Percentiles rank a stretch among this genome's conserved stretches.
Evolutionary conservation across 2,113 vertebrate genomes (phyloP).

Genomic region (Capreolus pygargus): DNA sequence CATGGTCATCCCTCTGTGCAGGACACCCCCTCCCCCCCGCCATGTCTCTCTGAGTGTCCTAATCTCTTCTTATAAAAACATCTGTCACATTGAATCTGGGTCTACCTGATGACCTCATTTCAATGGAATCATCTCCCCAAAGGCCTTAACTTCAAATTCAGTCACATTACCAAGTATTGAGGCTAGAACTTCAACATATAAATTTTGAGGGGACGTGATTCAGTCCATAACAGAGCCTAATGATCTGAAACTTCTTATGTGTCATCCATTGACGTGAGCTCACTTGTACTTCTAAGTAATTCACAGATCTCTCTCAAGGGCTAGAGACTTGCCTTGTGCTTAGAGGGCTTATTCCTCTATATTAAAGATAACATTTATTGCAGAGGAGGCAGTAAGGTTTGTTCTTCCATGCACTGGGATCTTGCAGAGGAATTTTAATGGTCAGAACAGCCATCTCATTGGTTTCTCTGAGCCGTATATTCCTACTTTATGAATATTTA

Average conservation of each 20-base stretch:
- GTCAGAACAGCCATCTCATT: background rate
- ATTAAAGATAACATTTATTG: background rate
- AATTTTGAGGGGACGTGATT: background rate
- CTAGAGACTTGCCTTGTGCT: background rate
- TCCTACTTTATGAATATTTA: background rate
- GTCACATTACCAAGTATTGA: background rate
- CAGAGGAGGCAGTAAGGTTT: background rate
- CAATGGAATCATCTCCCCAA: background rate
- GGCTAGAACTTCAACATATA: background rate
- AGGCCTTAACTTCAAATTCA: background rate
- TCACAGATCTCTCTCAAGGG: background rate
- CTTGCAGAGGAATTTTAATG: background rate
- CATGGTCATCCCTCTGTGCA: rapidly evolving
- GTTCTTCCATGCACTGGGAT: background rate
- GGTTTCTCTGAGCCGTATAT: background rate
- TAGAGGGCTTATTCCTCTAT: background rate
- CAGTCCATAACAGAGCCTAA: background rate
- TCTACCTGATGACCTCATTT: background rate
- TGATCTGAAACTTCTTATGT: background rate
- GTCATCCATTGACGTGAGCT: background rate
- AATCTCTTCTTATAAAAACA: background rate
- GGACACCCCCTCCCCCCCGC: rapidly evolving
- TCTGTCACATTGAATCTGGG: background rate
- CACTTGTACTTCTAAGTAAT: background rate
- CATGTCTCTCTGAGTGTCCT: rapidly evolving